phyloP scores from a whole-genome alignment of 2,888 invertebrate species.

The Thecophora atra region DNA sequence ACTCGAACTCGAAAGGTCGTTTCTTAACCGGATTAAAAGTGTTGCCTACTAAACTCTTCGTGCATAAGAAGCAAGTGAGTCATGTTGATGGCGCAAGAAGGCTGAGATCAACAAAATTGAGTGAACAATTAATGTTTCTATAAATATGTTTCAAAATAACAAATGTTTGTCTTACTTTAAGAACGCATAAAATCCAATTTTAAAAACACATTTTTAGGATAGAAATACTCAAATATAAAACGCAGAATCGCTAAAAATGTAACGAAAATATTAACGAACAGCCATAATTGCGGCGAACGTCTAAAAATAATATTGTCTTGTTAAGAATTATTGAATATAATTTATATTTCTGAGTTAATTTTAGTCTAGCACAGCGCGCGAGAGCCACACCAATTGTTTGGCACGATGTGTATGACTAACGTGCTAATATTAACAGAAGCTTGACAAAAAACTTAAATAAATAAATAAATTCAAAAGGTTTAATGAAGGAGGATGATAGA shows the following conservation, averaged over 20 bases:
- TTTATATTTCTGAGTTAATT: slow-evolving; percentile 21
- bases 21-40: slow-evolving; percentile 61
- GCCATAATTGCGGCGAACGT: neutral
- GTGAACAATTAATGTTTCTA: no score
- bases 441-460: slow-evolving; percentile 29
- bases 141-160: no score
- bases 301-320: slow-evolving; percentile 18
- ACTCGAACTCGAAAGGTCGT: slow-evolving; percentile 65
- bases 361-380: slow-evolving; percentile 6
- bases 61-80: slow-evolving; percentile 16
- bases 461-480: slow-evolving; percentile 25
- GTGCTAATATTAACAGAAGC: slow-evolving; percentile 35
- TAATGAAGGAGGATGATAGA: slow-evolving; percentile 39
- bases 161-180: no score
- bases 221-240: neutral
- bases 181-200: neutral
- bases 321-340: slow-evolving; percentile 9
- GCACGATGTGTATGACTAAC: slow-evolving; percentile 37
- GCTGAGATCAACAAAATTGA: slow-evolving; percentile 2
- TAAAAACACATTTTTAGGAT: neutral
- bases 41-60: slow-evolving; percentile 54
- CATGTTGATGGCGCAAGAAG: slow-evolving; percentile 28
- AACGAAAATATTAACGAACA: neutral
- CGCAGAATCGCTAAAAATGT: slow-evolving; percentile 3
- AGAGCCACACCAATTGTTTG: slow-evolving; percentile 34